These are phyloP conservation scores for Ctenopoma kingsleyae DNA, from an alignment of 2,797 vertebrate genomes.

Conservation along the genomic window DNA sequence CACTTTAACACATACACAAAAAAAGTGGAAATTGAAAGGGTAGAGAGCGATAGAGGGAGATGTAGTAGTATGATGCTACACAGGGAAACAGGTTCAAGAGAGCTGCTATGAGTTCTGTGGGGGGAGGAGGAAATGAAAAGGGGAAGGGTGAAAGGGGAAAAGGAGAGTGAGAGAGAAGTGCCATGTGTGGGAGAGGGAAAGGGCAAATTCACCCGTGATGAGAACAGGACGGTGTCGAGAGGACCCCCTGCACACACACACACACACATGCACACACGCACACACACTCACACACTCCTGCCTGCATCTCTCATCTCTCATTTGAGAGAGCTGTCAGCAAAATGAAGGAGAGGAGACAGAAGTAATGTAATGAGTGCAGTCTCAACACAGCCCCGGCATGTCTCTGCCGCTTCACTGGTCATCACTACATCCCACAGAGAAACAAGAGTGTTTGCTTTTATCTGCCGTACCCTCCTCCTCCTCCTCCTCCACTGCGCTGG, in stretches of 20 bases:
- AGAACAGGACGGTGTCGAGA: slow-evolving; percentile 45
- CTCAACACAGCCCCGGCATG: slow-evolving; percentile 55
- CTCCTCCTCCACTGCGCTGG: slow-evolving; percentile 30
- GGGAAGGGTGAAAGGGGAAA: slow-evolving; percentile 29
- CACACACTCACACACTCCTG: slow-evolving; percentile 12
- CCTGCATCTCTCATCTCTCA: slow-evolving; percentile 11
- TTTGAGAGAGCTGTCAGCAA: slow-evolving; percentile 62
- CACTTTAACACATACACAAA: slow-evolving; percentile 2
- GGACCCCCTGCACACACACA: background rate
- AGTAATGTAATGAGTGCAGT: slow-evolving; percentile 69
- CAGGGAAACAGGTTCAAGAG: slow-evolving; percentile 22
- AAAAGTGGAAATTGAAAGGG: slow-evolving; percentile 3
- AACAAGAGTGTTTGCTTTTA: slow-evolving; percentile 73
- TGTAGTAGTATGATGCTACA: background rate
- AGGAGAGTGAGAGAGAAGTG: slow-evolving; percentile 46
- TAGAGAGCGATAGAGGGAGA: background rate
- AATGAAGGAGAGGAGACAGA: slow-evolving; percentile 67
- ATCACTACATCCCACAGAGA: slow-evolving; percentile 72
- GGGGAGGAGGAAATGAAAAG: slow-evolving; percentile 1
- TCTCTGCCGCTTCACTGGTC: slow-evolving; percentile 73
- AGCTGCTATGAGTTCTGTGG: slow-evolving; percentile 27
- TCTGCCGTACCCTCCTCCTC: slow-evolving; percentile 36
- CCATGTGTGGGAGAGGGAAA: slow-evolving; percentile 44
- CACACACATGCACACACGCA: slow-evolving; percentile 16
- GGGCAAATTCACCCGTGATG: slow-evolving; percentile 44